phyloP scores from a whole-genome alignment of 2,113 vertebrate genomes.

The Protobothrops flavoviridis region DNA sequence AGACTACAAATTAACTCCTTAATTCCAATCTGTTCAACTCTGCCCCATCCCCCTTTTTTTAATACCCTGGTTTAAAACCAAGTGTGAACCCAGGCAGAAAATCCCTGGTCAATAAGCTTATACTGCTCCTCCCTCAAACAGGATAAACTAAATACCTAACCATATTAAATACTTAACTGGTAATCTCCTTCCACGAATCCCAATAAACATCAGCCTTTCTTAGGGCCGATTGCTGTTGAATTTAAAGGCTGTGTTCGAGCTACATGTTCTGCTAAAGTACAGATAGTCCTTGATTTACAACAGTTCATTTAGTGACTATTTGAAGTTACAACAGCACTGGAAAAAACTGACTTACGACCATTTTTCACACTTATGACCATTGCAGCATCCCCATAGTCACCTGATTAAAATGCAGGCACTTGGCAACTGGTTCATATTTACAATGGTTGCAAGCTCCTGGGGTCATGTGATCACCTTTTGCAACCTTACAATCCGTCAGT shows the following conservation, averaged over 20 bases:
- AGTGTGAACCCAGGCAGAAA: neutral
- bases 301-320: neutral
- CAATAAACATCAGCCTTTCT: neutral
- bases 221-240: neutral
- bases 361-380: neutral
- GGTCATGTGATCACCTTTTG: no score
- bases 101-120: neutral
- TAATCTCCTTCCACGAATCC: neutral
- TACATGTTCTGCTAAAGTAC: neutral
- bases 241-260: neutral
- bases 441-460: neutral
- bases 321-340: neutral
- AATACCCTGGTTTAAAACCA: neutral
- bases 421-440: neutral
- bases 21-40: neutral
- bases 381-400: neutral
- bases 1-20: neutral
- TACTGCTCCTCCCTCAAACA: neutral
- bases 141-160: neutral
- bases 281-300: neutral
- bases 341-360: neutral
- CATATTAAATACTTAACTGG: neutral
- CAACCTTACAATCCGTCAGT: no score
- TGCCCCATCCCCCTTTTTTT: neutral
- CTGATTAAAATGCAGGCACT: neutral